Conservation (phyloP, 2,888 invertebrate species). For the Oxystoma pomonae region DNA sequence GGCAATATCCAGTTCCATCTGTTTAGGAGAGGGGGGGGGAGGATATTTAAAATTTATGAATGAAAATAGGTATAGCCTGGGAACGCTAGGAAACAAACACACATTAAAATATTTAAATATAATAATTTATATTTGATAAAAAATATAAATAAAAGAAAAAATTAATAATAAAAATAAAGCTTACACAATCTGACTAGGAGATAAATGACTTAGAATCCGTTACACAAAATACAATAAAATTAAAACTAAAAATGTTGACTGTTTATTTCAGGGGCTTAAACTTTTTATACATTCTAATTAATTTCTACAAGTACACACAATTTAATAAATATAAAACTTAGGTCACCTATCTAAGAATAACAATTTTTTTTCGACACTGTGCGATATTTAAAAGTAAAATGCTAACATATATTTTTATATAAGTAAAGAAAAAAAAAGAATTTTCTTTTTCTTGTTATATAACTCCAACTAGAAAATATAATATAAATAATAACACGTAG, state of each 20-base stretch:
- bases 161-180: conserved; percentile 31
- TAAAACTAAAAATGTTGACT: conserved; percentile 32
- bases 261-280: conserved; percentile 26
- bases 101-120: conserved; percentile 27
- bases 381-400: conserved; percentile 31
- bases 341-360: conserved; percentile 32
- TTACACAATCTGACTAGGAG: conserved; percentile 31
- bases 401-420: conserved; percentile 30
- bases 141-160: conserved; percentile 35
- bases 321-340: conserved; percentile 36
- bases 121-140: conserved; percentile 38
- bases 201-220: conserved; percentile 33
- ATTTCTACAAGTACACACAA: conserved; percentile 37
- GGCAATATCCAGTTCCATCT: too few species aligned
- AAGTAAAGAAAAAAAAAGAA: conserved; percentile 31
- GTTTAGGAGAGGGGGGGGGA: too few species aligned
- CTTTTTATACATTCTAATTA: conserved; percentile 29
- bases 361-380: conserved; percentile 36
- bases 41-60: too few species aligned
- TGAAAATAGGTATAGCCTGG: too few species aligned
- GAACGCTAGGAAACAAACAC: too few species aligned
- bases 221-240: conserved; percentile 22
- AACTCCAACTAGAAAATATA: conserved; percentile 35
- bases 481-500: conserved; percentile 40
- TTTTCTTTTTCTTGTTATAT: conserved; percentile 19